Evolutionary conservation across 2,113 vertebrate species (phyloP), one percentile per base, ranked within the genome.

Genomic region (Redunca redunca): DNA sequence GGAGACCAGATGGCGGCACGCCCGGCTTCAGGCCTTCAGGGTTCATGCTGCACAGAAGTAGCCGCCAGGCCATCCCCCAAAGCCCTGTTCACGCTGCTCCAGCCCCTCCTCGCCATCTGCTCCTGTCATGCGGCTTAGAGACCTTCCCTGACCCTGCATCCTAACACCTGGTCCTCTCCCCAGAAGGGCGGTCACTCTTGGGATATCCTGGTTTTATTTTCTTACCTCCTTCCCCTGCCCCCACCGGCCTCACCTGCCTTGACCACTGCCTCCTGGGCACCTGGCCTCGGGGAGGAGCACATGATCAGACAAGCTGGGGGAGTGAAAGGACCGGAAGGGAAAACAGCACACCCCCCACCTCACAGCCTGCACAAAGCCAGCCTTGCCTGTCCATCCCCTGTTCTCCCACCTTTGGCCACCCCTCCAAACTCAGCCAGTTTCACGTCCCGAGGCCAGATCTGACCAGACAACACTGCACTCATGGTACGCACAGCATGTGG

Each of bases 401-500:
- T 15, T 52, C 14, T 40, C 52, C 40, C 5, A 46, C 23, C 77
- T 60, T 81, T 7, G 4, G 4, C 33, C 12, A 13, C 7, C 60
- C 23, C 60, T 28, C 78, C 5, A 6, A 16, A 5, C 60, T 43
- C n/a, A 4, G 14, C 58, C n/a, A 26, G 1, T 4, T 21, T 4
- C 30, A 4, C 14, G 30, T 71, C 40, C 40, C 5, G 0, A 78
- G 55, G 86, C 77, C 77, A 8, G 58, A 50, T 78, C 21, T 48
- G 77, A 23, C n/a, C 86, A 3, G 77, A 62, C 7, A 2, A 23
- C 16, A 17, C 12, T 21, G 19, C 40, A 36, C 16, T 67, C 92
- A 19, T 1, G 1, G 60, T 62, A 17, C 9, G 2, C 33, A 25
- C 2, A 4, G 6, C 28, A 1, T 43, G 7, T 1, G 2, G 58